These are phyloP conservation scores for Chloroclystis v-ata DNA, from an alignment of 2,888 invertebrate species.

Conservation along the genomic window DNA sequence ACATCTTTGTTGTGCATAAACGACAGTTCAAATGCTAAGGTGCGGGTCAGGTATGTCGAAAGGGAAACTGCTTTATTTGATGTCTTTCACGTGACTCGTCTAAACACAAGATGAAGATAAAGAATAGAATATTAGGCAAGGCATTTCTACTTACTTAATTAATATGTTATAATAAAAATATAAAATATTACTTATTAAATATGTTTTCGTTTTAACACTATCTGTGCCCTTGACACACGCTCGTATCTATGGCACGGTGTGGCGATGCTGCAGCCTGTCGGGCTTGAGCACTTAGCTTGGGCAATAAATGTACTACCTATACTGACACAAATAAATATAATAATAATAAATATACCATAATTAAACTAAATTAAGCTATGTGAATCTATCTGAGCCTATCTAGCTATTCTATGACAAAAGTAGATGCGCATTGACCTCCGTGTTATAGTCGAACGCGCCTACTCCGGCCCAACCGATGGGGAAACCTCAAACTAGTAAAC, in stretches of 20 bases:
- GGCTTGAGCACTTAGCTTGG: too few species aligned
- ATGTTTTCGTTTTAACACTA: too few species aligned
- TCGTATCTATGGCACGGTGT: too few species aligned
- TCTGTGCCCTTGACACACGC: too few species aligned
- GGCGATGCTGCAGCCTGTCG: too few species aligned
- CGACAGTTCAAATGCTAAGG: slow-evolving; percentile 1
- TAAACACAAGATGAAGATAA: slow-evolving; percentile 4
- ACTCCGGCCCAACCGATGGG: slow-evolving; percentile 14
- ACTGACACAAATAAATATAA: too few species aligned
- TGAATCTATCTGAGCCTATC: neutral
- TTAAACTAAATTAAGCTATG: too few species aligned
- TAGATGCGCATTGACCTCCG: slow-evolving; percentile 15
- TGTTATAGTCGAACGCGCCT: slow-evolving; percentile 20
- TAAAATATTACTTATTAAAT: too few species aligned
- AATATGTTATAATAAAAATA: too few species aligned
- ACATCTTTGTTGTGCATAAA: neutral
- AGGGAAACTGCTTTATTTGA: slow-evolving; percentile 6
- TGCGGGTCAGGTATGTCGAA: slow-evolving; percentile 3
- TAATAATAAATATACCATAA: too few species aligned
- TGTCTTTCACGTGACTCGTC: neutral
- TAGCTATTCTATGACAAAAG: slow-evolving; percentile 6
- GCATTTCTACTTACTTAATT: too few species aligned
- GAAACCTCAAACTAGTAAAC: slow-evolving; percentile 17
- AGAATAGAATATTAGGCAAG: neutral
- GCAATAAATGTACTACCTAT: too few species aligned